These are phyloP conservation scores for Metalampra italica DNA, from an alignment of 2,888 invertebrate species.

Conservation along the genomic window DNA sequence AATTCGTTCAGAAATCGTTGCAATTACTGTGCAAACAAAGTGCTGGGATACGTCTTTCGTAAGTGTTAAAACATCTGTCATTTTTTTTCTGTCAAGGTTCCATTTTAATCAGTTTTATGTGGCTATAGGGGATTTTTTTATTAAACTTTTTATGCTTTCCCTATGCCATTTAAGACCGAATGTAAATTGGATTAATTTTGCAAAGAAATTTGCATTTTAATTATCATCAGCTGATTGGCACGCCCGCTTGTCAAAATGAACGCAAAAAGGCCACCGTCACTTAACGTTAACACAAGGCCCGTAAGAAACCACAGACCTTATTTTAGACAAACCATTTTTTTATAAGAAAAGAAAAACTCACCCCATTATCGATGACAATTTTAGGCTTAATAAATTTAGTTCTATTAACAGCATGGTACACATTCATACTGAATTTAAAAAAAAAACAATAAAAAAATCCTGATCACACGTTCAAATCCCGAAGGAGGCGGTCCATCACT, in stretches of 20 bases:
- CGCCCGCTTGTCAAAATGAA: conserved; percentile 37
- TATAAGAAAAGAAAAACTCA: conserved; percentile 29
- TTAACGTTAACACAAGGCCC: no score
- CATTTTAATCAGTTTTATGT: conserved; percentile 50
- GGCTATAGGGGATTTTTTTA: conserved; percentile 29
- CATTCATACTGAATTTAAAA: conserved; percentile 46
- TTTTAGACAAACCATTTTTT: neutral
- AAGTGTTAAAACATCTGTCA: conserved; percentile 45
- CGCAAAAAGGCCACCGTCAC: neutral
- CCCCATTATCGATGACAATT: conserved; percentile 49
- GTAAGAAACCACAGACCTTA: no score
- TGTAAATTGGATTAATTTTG: conserved; percentile 9
- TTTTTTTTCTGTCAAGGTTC: conserved; percentile 37
- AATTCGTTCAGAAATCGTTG: conserved; percentile 25
- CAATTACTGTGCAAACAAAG: conserved; percentile 48
- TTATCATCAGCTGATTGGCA: conserved; percentile 56
- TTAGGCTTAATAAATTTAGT: conserved; percentile 40
- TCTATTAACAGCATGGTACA: conserved; percentile 53
- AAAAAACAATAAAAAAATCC: conserved; percentile 17
- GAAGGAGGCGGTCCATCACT: conserved; percentile 39
- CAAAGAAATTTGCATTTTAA: conserved; percentile 16
- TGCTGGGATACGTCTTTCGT: conserved; percentile 63
- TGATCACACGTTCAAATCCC: conserved; percentile 50
- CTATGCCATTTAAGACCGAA: conserved; percentile 13
- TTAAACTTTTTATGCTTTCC: conserved; percentile 18